Evolutionary conservation across 2,888 invertebrate genomes (phyloP).

Genomic region (Cephus nigrinus): DNA sequence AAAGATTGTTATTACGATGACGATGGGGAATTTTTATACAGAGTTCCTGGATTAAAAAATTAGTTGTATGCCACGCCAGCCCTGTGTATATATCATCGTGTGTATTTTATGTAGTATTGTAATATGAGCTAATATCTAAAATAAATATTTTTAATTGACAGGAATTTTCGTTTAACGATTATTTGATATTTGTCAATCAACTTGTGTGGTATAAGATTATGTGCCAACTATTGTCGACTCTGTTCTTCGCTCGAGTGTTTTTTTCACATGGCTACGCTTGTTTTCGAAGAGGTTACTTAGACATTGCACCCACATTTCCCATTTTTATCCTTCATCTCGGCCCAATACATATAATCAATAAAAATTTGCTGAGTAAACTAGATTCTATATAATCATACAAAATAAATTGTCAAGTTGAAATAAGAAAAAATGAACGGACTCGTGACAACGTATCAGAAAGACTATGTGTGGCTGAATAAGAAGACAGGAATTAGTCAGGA

Average conservation of each 20-base stretch:
- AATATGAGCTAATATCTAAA: too few relatives aligned
- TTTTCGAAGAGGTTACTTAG: too few relatives aligned
- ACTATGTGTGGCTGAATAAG: constrained; percentile 73
- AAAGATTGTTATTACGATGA: constrained; percentile 85
- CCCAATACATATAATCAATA: not conserved
- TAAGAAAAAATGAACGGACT: constrained; percentile 70
- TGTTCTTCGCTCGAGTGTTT: too few relatives aligned
- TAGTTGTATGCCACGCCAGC: not conserved
- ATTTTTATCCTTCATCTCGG: constrained; percentile 15
- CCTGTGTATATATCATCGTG: too few relatives aligned
- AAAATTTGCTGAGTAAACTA: too few relatives aligned
- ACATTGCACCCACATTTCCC: constrained; percentile 12
- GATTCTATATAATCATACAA: not conserved
- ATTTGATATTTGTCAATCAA: too few relatives aligned
- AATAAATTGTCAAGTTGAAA: constrained; percentile 1
- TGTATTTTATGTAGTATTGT: too few relatives aligned
- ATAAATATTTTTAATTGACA: too few relatives aligned
- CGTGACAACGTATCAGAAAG: constrained; percentile 73
- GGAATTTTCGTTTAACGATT: too few relatives aligned
- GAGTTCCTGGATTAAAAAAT: constrained; percentile 69
- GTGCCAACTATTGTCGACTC: too few relatives aligned
- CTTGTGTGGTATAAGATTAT: too few relatives aligned
- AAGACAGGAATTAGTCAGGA: constrained; percentile 35
- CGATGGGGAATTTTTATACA: constrained; percentile 83
- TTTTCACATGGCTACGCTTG: too few relatives aligned